phyloP scores from a whole-genome alignment of 1,140 invertebrate genomes.

The Diachasma alloeum region DNA sequence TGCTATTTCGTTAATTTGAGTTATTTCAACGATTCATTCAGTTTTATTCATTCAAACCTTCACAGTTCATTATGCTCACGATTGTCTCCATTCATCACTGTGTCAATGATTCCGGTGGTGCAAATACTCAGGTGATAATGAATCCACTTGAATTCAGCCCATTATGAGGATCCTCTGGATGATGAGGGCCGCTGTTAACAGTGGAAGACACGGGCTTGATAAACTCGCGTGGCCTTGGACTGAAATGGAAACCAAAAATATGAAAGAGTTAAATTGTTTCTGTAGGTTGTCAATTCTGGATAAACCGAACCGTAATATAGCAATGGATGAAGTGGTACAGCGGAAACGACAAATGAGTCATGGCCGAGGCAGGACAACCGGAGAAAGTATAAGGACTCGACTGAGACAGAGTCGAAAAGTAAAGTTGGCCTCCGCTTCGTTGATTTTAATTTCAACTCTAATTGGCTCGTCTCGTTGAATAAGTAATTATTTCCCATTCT shows the following conservation, averaged over 20 bases:
- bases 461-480: conserved; percentile 18
- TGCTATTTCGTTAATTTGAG: background rate
- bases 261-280: background rate
- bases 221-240: conserved; percentile 55
- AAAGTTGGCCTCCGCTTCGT: conserved; percentile 7
- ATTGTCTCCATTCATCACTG: background rate
- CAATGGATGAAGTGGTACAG: background rate
- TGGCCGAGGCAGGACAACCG: background rate
- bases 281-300: too few species aligned
- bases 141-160: conserved; percentile 5
- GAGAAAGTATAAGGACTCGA: background rate
- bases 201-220: conserved; percentile 40
- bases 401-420: conserved; percentile 1
- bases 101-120: background rate
- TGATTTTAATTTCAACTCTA: conserved; percentile 22
- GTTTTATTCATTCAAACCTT: background rate
- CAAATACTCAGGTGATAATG: background rate
- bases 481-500: conserved; percentile 10
- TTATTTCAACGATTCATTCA: background rate
- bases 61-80: background rate
- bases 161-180: conserved; percentile 27
- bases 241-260: conserved; percentile 46
- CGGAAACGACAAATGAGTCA: background rate
- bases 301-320: background rate
- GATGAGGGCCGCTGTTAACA: conserved; percentile 42